These are phyloP conservation scores for Unio pictorum DNA, from an alignment of 2,888 invertebrate genomes.

Conservation along the genomic window DNA sequence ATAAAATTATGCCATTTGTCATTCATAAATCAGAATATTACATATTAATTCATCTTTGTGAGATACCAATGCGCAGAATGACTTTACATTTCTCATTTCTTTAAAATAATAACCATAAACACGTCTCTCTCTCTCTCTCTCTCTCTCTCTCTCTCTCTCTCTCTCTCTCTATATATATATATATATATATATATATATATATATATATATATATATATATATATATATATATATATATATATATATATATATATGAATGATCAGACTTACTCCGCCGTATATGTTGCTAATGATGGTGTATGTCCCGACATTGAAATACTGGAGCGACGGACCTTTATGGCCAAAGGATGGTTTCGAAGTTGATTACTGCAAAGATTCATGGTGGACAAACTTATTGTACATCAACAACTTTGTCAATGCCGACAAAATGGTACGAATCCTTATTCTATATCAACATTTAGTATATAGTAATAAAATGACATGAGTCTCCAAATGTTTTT, in stretches of 20 bases:
- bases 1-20: too few relatives aligned
- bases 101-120: neutral
- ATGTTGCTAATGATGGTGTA: conserved; percentile 56
- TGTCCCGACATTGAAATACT: conserved; percentile 47
- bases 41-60: too few relatives aligned
- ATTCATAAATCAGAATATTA: too few relatives aligned
- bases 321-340: conserved; percentile 50
- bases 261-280: conserved; percentile 54
- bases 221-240: too few relatives aligned
- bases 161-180: too few relatives aligned
- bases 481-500: neutral
- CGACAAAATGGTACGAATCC: too few relatives aligned
- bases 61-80: neutral
- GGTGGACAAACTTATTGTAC: conserved; percentile 59
- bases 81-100: neutral
- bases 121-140: too few relatives aligned
- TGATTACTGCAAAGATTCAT: conserved; percentile 42
- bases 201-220: too few relatives aligned
- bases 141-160: too few relatives aligned
- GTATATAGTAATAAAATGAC: conserved; percentile 36
- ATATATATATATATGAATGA: too few relatives aligned
- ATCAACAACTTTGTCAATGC: conserved; percentile 50
- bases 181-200: too few relatives aligned
- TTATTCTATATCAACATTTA: conserved; percentile 44
- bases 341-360: conserved; percentile 37